Conservation (phyloP, 2,888 invertebrate species). For the Euplexia lucipara region DNA sequence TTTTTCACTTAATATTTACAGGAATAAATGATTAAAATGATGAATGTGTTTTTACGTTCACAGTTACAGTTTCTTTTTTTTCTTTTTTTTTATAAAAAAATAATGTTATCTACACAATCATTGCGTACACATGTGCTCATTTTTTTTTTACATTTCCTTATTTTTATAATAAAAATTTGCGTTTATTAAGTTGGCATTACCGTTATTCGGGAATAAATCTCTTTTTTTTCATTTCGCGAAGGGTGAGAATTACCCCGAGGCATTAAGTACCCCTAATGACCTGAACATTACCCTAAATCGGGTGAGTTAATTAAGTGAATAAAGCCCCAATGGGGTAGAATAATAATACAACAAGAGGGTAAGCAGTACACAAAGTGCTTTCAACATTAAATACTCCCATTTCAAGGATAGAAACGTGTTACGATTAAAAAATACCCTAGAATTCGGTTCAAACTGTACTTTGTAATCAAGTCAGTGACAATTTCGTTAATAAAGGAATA, state of each 20-base stretch:
- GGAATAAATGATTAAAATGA: constrained; percentile 64
- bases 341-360: constrained; percentile 26
- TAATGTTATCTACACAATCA: constrained; percentile 55
- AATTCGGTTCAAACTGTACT: constrained; percentile 7
- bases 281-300: constrained; percentile 4
- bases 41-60: constrained; percentile 57
- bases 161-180: constrained; percentile 35
- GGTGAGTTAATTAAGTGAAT: constrained; percentile 13
- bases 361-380: constrained; percentile 28
- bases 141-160: constrained; percentile 44
- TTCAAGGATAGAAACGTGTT: neutral
- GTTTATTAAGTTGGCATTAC: constrained; percentile 42
- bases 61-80: constrained; percentile 40
- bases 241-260: constrained; percentile 5
- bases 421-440: neutral
- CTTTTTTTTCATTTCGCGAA: constrained; percentile 15
- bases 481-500: constrained; percentile 16
- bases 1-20: constrained; percentile 86
- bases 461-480: neutral
- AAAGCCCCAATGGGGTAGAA: constrained; percentile 37
- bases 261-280: constrained; percentile 22
- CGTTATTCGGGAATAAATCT: constrained; percentile 39
- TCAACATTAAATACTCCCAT: constrained; percentile 21
- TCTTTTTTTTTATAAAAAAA: constrained; percentile 49
- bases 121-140: constrained; percentile 47